Evolutionary conservation across 2,888 invertebrate genomes (phyloP).

Genomic region (Tetropium fuscum): DNA sequence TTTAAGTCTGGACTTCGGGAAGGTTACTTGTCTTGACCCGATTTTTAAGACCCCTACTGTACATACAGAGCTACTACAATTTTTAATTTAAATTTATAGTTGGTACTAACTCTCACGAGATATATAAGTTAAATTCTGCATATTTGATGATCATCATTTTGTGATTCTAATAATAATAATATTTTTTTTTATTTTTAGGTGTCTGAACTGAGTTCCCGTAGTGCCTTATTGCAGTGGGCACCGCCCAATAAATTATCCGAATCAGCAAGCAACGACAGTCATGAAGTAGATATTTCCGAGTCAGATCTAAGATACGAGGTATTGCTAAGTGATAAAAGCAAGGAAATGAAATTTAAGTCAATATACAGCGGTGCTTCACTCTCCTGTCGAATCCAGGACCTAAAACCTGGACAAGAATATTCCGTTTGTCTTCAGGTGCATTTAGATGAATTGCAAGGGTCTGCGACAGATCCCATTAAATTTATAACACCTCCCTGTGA

Average conservation of each 20-base stretch:
- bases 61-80: neutral
- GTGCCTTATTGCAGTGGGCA: slow-evolving; percentile 88
- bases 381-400: slow-evolving; percentile 84
- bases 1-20: too few relatives aligned
- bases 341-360: slow-evolving; percentile 87
- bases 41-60: too few relatives aligned
- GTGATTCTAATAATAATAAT: too few relatives aligned
- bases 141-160: too few relatives aligned
- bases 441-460: slow-evolving; percentile 80
- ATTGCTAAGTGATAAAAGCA: slow-evolving; percentile 80
- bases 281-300: slow-evolving; percentile 70
- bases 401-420: slow-evolving; percentile 90
- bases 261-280: slow-evolving; percentile 64
- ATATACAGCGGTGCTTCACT: slow-evolving; percentile 84
- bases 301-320: slow-evolving; percentile 84
- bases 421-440: slow-evolving; percentile 80
- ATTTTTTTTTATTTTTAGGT: slow-evolving; percentile 73
- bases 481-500: slow-evolving; percentile 87
- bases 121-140: too few relatives aligned
- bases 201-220: slow-evolving; percentile 84
- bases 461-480: slow-evolving; percentile 81
- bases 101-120: too few relatives aligned
- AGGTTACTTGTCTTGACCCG: too few relatives aligned
- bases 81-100: too few relatives aligned
- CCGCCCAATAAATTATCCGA: slow-evolving; percentile 71